phyloP scores from a whole-genome alignment of 2,888 invertebrate species.

The Eulithis prunata region DNA sequence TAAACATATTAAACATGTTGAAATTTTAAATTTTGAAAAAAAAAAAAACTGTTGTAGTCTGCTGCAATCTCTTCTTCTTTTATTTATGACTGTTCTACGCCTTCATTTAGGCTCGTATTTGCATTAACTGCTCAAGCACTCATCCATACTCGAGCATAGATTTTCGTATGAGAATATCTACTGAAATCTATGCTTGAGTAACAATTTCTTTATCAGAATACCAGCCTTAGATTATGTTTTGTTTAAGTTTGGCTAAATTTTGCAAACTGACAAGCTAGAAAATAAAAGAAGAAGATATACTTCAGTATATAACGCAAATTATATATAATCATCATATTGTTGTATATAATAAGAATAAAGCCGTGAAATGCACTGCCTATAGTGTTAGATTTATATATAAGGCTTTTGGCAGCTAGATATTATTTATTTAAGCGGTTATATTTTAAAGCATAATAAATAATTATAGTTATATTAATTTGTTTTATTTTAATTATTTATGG shows the following conservation, averaged over 20 bases:
- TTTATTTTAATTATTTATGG: conserved; percentile 19
- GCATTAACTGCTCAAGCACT: too few species aligned
- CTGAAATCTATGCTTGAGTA: too few species aligned
- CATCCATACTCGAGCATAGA: too few species aligned
- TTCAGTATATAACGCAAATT: too few species aligned
- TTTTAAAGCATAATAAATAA: conserved; percentile 68
- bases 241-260: too few species aligned
- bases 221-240: too few species aligned
- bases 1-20: too few species aligned
- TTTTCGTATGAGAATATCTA: too few species aligned
- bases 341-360: conserved; percentile 17
- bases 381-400: conserved; percentile 41
- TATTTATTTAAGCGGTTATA: conserved; percentile 55
- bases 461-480: conserved; percentile 44
- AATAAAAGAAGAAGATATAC: too few species aligned
- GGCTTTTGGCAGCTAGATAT: conserved; percentile 57
- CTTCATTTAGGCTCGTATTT: too few species aligned
- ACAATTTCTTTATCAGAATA: too few species aligned
- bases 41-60: neutral
- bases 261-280: too few species aligned
- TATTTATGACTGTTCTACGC: neutral
- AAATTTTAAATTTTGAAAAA: conserved; percentile 26
- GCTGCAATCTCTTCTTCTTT: neutral
- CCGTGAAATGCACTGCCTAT: conserved; percentile 56
- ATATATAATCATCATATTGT: neutral